Evolutionary conservation across 2,113 vertebrate species (phyloP), one percentile per base, ranked within the genome.

Genomic region (Sylvietta virens): DNA sequence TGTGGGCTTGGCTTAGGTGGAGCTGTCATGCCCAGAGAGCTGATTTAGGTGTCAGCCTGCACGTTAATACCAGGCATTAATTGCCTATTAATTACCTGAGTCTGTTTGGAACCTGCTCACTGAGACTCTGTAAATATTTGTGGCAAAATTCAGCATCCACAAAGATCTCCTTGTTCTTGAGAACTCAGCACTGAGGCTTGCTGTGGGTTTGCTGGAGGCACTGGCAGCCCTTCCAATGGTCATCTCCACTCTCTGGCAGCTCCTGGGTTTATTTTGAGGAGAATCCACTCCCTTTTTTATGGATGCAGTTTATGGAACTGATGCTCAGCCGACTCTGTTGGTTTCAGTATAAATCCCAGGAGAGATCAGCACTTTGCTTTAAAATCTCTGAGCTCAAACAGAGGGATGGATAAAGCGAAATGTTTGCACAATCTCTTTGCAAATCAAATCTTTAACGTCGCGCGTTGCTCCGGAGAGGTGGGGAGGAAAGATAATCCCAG

Each of bases 381-480:
- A 73, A 94, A 92, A 92, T 44, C 90, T 62, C 23, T 15, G 69
- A 86, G 86, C 90, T 90, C 90, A 37, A 92, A 66, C 50, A 76
- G 37, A 70, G 72, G 67, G 66, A 35, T 0, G 76, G 93, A 94
- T 95, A n/a, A 95, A 88, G 81, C 51, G 86, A 77, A 96, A 74
- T 71, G 64, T 96, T 96, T 96, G 93, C 90, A 79, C 93, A 92
- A 37, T 84, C 94, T 86, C 93, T 94, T 95, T 90, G 93, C 95
- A 95, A 92, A 97, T 92, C 95, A 86, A 91, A 95, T 53, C 91
- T 83, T 64, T 22, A 71, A 35, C 21, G 2, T 20, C 0, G 30
- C 2, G 53, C 45, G 0, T 60, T 13, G 35, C 88, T 81, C 74
- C 66, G 87, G 71, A 92, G 90, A 90, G 78, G 73, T 3, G 10